Evolutionary conservation across 2,888 invertebrate genomes (phyloP), one percentile per base, ranked within the genome.

Genomic region (Rhyacophila evoluta): DNA sequence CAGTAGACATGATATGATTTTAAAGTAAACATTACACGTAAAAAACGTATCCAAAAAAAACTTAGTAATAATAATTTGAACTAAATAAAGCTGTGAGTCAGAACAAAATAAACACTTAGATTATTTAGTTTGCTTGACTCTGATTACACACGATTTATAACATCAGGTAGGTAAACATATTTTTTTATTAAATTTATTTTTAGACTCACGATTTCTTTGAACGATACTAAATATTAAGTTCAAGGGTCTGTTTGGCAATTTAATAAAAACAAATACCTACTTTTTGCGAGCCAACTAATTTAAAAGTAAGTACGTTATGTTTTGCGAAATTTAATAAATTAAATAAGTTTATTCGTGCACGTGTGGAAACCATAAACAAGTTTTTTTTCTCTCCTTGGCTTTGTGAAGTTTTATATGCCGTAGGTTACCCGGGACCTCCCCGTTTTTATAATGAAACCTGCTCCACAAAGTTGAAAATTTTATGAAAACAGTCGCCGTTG

Each of bases 281-380:
- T 55, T 55, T 55, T 55, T 55, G 19, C 10, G 55, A 25, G 55
- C 19, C 19, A 5, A 25, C 55, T 55, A 55, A 55, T 55, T 55
- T 55, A 10, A 25, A 55, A 25, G 55, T 19, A 55, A 55, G 55
- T 55, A 19, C 25, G 55, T 19, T 25, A 55, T 8, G 10, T 25
- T 55, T 25, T 19, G 55, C 15, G 19, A 55, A 55, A 55, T 55
- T 55, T 25, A 55, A 19, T 55, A 55, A 55, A 8, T 55, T 25
- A 19, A 55, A 55, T 55, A 25, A 55, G 12, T 55, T 55, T 55
- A 55, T 55, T 55, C 8, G 55, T 19, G 10, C 55, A 55, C 55
- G 55, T 55, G 55, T 55, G 19, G 15, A 55, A 55, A 25, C 55
- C 15, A 55, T 55, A 55, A 55, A 55, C 55, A 19, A 55, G 55